These are phyloP conservation scores for Eupithecia subumbrata DNA, from an alignment of 2,888 invertebrate species.

Conservation along the genomic window DNA sequence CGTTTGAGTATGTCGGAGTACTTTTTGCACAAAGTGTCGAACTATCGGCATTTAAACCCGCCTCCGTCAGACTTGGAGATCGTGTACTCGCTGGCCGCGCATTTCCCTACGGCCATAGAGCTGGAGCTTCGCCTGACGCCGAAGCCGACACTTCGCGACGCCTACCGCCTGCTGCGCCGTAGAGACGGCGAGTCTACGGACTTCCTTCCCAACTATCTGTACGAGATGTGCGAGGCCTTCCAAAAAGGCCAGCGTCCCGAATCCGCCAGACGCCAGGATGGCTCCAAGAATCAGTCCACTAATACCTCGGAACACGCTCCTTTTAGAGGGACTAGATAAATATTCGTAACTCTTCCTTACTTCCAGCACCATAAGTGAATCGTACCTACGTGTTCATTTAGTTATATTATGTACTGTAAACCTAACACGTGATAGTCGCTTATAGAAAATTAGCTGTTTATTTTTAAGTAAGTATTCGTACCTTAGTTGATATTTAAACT, in stretches of 20 bases:
- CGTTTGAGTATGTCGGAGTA: constrained; percentile 78
- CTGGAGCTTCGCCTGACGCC: constrained; percentile 76
- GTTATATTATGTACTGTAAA: constrained; percentile 9
- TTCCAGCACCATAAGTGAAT: constrained; percentile 24
- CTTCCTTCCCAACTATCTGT: constrained; percentile 78
- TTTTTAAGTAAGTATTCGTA: not conserved
- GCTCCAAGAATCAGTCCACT: constrained; percentile 53
- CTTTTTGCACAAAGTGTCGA: constrained; percentile 78
- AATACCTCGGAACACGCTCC: constrained; percentile 52
- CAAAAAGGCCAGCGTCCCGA: constrained; percentile 74
- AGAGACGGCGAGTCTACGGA: constrained; percentile 75
- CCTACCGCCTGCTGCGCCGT: constrained; percentile 75
- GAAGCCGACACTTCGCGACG: constrained; percentile 77
- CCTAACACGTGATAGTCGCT: constrained; percentile 20
- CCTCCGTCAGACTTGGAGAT: constrained; percentile 80
- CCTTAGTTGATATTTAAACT: not conserved
- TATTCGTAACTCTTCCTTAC: constrained; percentile 8
- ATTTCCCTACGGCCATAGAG: constrained; percentile 77
- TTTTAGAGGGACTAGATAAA: constrained; percentile 54
- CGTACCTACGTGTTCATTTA: constrained; percentile 30
- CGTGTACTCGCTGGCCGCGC: constrained; percentile 77
- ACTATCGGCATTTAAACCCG: constrained; percentile 74
- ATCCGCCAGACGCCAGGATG: constrained; percentile 66
- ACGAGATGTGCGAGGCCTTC: constrained; percentile 80
- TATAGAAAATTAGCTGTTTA: constrained; percentile 12